Evolutionary conservation across 37 sponge, comb jelly and placozoan genomes (phyloP).

Genomic region (Aplysina aerophoba): DNA sequence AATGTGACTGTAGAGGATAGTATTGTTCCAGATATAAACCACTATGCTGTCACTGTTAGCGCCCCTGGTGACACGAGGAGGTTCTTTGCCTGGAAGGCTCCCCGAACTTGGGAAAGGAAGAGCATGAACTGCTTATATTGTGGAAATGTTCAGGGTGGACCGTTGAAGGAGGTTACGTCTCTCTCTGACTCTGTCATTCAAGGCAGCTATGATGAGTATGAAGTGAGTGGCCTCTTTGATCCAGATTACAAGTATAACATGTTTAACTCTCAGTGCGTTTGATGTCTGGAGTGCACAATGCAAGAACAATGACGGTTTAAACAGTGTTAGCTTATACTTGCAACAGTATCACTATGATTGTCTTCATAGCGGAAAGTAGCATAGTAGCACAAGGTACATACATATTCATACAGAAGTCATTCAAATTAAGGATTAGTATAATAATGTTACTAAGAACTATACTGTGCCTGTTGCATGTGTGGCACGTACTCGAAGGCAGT

Average conservation of each 20-base stretch:
- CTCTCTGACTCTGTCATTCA: constrained; percentile 63
- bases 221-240: constrained; percentile 25
- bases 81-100: constrained; percentile 54
- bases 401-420: no score
- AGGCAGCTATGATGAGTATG: constrained; percentile 59
- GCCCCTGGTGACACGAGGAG: background rate
- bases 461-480: no score
- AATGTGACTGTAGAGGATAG: constrained; percentile 21
- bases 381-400: no score
- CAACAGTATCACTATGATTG: no score
- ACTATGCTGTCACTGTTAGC: constrained; percentile 56
- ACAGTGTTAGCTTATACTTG: no score
- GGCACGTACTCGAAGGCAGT: no score
- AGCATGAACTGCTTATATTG: constrained; percentile 54
- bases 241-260: constrained; percentile 26
- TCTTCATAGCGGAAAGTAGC: no score
- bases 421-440: no score
- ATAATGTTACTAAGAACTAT: no score
- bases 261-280: no score
- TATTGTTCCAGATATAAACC: background rate
- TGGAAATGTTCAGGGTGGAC: constrained; percentile 71
- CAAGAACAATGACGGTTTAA: no score
- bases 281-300: no score
- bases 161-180: background rate
- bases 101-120: constrained; percentile 61